These are phyloP conservation scores for Arion vulgaris DNA, from an alignment of 1,140 invertebrate species.

Conservation along the genomic window DNA sequence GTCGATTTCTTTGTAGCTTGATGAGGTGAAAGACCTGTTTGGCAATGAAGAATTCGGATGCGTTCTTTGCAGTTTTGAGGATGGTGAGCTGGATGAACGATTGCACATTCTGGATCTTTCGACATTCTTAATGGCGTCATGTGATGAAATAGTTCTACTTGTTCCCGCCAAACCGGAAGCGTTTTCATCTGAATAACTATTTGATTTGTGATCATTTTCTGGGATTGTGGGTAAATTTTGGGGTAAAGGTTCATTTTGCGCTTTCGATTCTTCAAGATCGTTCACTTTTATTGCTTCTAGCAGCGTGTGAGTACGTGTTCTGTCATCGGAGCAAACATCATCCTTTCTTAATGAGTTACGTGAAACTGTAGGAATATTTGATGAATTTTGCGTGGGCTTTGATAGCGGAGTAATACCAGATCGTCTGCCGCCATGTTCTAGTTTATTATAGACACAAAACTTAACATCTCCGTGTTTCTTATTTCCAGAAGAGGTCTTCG, in stretches of 20 bases:
- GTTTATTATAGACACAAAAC: not conserved
- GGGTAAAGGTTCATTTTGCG: not conserved
- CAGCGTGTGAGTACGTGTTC: not conserved
- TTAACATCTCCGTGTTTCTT: not conserved
- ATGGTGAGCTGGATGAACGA: too few relatives aligned
- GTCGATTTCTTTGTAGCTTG: not conserved
- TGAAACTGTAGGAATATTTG: not conserved
- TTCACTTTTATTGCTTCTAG: not conserved
- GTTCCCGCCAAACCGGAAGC: not conserved
- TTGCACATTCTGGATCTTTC: not conserved
- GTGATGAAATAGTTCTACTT: not conserved
- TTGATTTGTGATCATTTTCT: not conserved
- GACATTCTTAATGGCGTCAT: not conserved
- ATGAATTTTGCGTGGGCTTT: not conserved
- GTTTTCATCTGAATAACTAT: not conserved
- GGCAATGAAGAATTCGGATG: not conserved
- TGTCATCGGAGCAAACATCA: not conserved
- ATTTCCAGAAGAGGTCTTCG: not conserved
- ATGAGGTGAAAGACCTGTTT: not conserved
- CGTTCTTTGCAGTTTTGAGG: not conserved
- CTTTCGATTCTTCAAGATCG: not conserved
- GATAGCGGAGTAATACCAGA: not conserved
- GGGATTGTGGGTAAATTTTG: not conserved
- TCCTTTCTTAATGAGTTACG: constrained; percentile 16
- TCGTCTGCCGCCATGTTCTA: not conserved